Base-by-base conservation (phyloP, 1,140 invertebrate genomes). In the Lucilia sericata region DNA sequence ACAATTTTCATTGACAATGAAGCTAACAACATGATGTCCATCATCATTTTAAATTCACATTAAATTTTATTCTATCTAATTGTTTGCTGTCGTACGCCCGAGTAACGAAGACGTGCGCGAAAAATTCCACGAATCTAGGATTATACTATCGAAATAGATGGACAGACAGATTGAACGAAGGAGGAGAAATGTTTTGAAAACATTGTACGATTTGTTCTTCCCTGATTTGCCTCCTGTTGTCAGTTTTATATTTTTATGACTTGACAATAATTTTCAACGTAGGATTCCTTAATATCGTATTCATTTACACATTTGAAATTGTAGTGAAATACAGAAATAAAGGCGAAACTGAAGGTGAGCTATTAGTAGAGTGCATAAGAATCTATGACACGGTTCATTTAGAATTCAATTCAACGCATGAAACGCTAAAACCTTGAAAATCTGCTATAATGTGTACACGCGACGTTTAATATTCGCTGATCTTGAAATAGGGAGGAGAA, bases 181-280 rank as follows among this genome's bases (percentile, higher is more conserved):
- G 51, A 70, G 76, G 76, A 80, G 76, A 80, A 49, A 49, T 80
- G 76, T 80, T 80, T 80, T 80, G 36, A 80, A 83, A 74, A 51
- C 70, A 83, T 55, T 55, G 25, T 78, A 25, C 34, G 75, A 78
- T 78, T 78, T 47, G 19, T 78, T 78, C 9, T 47, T 21, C 47
- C 36, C 9, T 34, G 81, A 65, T 65, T 60, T 19, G 87, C 85
- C 88, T 87, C 88, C 88, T 88, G 88, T 87, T 85, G 88, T 82
- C 87, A 85, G 86, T 88, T 89, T 89, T 89, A 89, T 89, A 89
- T 85, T 89, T 89, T 89, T 89, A 89, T 84, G 88, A 89, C 87
- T 85, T 87, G 87, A 86, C 88, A 89, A 89, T 89, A 89, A 89
- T 89, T 89, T 88, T 89, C 88, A 86, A 85, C 87, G 85, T 87